Evolutionary conservation across 2,113 vertebrate genomes (phyloP).

Genomic region (Sylvietta virens): DNA sequence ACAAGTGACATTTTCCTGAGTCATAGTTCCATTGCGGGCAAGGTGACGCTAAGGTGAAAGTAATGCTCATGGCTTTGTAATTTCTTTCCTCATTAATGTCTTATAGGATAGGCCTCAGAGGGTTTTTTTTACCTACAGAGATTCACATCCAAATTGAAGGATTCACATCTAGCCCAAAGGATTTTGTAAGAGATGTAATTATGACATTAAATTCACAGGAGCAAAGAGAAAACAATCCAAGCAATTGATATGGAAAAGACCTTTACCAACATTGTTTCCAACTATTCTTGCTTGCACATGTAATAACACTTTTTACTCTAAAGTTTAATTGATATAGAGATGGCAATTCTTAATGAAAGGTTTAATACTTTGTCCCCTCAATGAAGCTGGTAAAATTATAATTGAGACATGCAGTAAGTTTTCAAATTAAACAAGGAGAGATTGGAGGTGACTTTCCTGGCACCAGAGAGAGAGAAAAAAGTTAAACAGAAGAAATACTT

Average conservation of each 20-base stretch:
- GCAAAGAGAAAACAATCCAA: not conserved
- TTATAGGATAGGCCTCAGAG: not conserved
- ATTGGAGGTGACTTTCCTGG: not conserved
- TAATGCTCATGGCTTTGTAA: not conserved
- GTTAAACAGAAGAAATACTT: not conserved
- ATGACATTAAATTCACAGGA: not conserved
- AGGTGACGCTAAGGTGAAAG: not conserved
- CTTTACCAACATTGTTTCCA: not conserved
- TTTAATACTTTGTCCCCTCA: not conserved
- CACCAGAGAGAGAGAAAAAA: not conserved
- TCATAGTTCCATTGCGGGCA: not conserved
- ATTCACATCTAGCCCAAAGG: not conserved
- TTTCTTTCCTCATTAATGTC: not conserved
- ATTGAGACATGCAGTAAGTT: not conserved
- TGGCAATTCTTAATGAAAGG: not conserved
- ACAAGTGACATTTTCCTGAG: not conserved
- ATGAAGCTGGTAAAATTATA: not conserved
- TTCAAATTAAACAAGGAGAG: not conserved
- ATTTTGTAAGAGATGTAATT: not conserved
- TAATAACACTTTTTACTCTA: not conserved
- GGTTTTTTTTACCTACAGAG: not conserved
- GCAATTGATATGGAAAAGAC: not conserved
- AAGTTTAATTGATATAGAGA: not conserved
- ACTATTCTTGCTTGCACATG: not conserved
- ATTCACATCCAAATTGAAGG: not conserved